These are phyloP conservation scores for Crocidura indochinensis DNA, from an alignment of 2,797 vertebrate genomes.

Conservation along the genomic window DNA sequence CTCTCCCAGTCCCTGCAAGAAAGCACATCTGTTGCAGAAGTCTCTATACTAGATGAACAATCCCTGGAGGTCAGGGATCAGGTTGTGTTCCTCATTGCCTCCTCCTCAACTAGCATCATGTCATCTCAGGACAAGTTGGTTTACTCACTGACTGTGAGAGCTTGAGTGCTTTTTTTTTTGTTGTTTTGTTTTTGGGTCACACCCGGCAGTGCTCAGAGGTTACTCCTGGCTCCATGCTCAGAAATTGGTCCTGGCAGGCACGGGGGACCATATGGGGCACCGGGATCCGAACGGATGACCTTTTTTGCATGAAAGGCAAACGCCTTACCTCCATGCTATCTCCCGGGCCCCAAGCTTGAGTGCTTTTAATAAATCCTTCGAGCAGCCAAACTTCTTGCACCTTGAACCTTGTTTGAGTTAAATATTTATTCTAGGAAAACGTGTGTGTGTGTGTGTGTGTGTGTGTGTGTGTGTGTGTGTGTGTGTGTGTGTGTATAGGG, in stretches of 20 bases:
- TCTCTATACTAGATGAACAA: not conserved
- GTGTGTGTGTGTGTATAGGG: no score
- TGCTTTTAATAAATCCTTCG: not conserved
- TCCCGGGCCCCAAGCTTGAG: no score
- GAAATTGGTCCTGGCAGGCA: no score
- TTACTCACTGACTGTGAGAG: not conserved
- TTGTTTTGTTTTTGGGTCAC: no score
- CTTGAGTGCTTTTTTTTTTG: not conserved
- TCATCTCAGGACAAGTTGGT: constrained; percentile 34
- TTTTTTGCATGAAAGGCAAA: no score
- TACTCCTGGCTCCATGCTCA: no score
- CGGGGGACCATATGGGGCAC: no score
- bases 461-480: not conserved
- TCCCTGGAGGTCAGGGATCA: not conserved
- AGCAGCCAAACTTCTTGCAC: not conserved
- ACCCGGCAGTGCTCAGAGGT: no score
- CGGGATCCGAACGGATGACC: no score
- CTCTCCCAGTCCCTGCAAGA: constrained; percentile 94
- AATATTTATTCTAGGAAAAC: constrained; percentile 19
- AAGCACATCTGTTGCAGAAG: constrained; percentile 41
- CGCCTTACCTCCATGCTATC: no score
- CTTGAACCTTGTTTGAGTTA: constrained; percentile 25
- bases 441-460: not conserved
- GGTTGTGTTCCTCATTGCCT: not conserved
- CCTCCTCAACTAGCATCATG: not conserved